These are phyloP conservation scores for Smithornis capensis DNA, from an alignment of 2,113 vertebrate species.

Conservation along the genomic window DNA sequence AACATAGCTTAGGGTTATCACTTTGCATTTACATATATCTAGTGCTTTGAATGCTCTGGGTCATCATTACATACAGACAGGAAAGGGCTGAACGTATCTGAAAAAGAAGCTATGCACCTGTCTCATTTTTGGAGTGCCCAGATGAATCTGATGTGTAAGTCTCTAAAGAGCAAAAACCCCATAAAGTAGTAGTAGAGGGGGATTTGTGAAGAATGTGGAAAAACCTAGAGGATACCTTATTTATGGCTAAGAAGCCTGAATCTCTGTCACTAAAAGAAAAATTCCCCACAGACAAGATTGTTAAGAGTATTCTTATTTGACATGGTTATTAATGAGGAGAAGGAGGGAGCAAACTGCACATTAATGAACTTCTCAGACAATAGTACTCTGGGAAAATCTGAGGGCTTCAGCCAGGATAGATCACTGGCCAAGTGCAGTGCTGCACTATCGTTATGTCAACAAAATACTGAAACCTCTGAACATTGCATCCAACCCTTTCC, in stretches of 20 bases:
- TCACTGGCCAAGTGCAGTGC: background rate
- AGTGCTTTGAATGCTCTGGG: background rate
- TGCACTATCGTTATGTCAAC: background rate
- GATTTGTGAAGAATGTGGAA: background rate
- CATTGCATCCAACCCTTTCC: background rate
- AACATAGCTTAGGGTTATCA: background rate
- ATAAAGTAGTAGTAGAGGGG: background rate
- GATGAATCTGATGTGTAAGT: background rate
- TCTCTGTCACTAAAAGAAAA: slow-evolving; percentile 40
- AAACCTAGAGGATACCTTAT: background rate
- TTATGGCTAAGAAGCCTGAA: slow-evolving; percentile 4
- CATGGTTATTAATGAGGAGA: slow-evolving; percentile 36
- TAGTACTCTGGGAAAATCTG: background rate
- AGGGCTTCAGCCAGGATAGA: background rate
- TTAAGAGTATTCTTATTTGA: slow-evolving; percentile 34
- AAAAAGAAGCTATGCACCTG: background rate
- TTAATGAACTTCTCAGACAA: slow-evolving; percentile 23
- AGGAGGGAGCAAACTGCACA: background rate
- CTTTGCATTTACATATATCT: background rate
- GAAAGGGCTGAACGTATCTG: background rate
- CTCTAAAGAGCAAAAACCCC: background rate
- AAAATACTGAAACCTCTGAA: background rate
- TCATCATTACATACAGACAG: background rate
- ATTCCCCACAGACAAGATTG: background rate
- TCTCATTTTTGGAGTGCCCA: background rate